phyloP scores from a whole-genome alignment of 1,140 invertebrate species.

The Drosophila repleta region DNA sequence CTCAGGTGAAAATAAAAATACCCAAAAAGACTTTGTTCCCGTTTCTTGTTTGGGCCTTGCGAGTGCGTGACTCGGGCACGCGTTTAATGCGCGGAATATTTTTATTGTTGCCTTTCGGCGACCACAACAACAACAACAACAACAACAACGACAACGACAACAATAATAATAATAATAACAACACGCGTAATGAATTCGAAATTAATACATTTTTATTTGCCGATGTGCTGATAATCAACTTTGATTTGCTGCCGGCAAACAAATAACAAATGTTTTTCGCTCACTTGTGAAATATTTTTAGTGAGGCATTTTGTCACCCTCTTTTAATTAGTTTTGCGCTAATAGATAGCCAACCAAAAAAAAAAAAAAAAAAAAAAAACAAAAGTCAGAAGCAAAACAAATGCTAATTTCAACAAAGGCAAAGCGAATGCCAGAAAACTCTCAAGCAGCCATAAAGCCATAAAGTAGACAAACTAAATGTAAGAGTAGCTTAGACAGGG shows the following conservation, averaged over 20 bases:
- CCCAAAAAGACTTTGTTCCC: background rate
- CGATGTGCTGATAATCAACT: slow-evolving; percentile 48
- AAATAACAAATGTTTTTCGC: slow-evolving; percentile 21
- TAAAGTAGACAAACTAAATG: no score
- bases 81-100: slow-evolving; percentile 53
- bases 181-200: slow-evolving; percentile 61
- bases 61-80: slow-evolving; percentile 66
- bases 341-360: slow-evolving; percentile 26
- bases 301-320: slow-evolving; percentile 36
- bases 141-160: slow-evolving; percentile 32
- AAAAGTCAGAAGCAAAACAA: slow-evolving; percentile 10
- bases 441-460: no score
- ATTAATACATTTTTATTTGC: slow-evolving; percentile 68
- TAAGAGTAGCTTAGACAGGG: no score
- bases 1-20: slow-evolving; percentile 13
- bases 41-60: slow-evolving; percentile 3
- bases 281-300: slow-evolving; percentile 43
- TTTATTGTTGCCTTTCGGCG: background rate
- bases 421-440: background rate
- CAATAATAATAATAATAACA: slow-evolving; percentile 38
- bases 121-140: slow-evolving; percentile 17
- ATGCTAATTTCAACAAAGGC: slow-evolving; percentile 14
- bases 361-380: no score
- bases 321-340: slow-evolving; percentile 52
- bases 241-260: slow-evolving; percentile 44